These are phyloP conservation scores for Sitophilus oryzae DNA, from an alignment of 1,140 invertebrate genomes.

Conservation along the genomic window DNA sequence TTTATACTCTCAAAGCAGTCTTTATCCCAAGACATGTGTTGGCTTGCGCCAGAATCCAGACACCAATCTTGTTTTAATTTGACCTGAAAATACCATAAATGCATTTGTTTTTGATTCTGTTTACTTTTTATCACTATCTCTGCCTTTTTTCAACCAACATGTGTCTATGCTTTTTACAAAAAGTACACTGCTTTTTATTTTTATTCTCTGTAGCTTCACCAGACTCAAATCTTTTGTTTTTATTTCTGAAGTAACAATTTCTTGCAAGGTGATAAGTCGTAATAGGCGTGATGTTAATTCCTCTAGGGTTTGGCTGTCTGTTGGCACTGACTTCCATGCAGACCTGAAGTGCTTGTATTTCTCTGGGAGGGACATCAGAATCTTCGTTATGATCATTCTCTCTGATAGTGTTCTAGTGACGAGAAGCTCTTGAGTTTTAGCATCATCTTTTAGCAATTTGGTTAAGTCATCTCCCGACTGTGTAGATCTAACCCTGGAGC, in stretches of 20 bases:
- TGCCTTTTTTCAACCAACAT: no score
- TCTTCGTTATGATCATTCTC: constrained; percentile 36
- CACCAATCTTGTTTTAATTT: no score
- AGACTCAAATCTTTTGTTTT: neutral
- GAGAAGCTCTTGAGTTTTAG: constrained; percentile 27
- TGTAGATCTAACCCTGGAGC: constrained; percentile 5
- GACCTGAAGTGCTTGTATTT: constrained; percentile 32
- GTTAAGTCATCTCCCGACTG: neutral
- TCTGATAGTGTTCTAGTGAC: constrained; percentile 30
- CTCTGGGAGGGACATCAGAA: constrained; percentile 35
- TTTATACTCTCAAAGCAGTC: neutral
- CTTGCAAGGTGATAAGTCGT: constrained; percentile 2
- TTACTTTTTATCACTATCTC: no score
- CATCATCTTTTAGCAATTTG: constrained; percentile 27
- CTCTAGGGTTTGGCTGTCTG: constrained; percentile 34
- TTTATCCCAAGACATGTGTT: constrained; percentile 1
- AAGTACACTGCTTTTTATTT: no score
- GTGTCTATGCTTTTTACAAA: no score
- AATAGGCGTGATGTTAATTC: constrained; percentile 36
- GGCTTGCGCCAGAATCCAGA: constrained; percentile 1
- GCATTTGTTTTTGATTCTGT: no score
- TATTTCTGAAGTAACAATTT: constrained; percentile 9
- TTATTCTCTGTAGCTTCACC: no score
- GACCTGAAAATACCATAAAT: no score
- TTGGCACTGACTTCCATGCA: constrained; percentile 34